Evolutionary conservation across 2,797 vertebrate genomes (phyloP).

Genomic region (Xiphorhynchus erythropygius): DNA sequence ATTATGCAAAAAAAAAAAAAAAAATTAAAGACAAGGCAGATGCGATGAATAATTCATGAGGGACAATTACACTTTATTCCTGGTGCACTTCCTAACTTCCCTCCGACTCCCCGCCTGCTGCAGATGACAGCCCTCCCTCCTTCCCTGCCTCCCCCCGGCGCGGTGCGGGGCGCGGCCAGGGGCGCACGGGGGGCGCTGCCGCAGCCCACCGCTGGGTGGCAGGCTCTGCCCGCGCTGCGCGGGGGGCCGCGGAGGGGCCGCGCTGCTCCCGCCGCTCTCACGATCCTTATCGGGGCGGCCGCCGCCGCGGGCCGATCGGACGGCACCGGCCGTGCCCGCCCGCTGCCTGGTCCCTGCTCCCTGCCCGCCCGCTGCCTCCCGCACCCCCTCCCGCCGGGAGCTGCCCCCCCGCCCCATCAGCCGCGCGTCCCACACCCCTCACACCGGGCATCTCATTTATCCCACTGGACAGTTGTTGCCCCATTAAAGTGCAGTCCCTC

Average conservation of each 20-base stretch:
- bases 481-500: conserved; percentile 87
- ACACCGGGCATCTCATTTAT: conserved; percentile 57
- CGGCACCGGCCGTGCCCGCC: background rate
- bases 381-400: conserved; percentile 15
- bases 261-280: background rate
- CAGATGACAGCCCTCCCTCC: conserved; percentile 43
- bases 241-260: background rate
- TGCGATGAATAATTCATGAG: conserved; percentile 80
- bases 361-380: background rate
- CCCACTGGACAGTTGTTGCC: conserved; percentile 84
- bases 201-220: conserved; percentile 63
- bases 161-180: background rate
- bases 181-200: background rate
- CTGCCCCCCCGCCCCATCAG: background rate
- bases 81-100: conserved; percentile 71
- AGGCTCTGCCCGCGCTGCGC: conserved; percentile 46
- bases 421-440: conserved; percentile 28
- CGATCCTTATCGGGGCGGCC: conserved; percentile 4
- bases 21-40: conserved; percentile 72
- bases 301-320: background rate
- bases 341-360: background rate
- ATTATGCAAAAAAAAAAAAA: conserved; percentile 57
- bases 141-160: background rate
- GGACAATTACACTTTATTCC: conserved; percentile 72
- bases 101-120: conserved; percentile 63